phyloP scores from a whole-genome alignment of 2,797 vertebrate genomes.

The Myiotriccus ornatus region DNA sequence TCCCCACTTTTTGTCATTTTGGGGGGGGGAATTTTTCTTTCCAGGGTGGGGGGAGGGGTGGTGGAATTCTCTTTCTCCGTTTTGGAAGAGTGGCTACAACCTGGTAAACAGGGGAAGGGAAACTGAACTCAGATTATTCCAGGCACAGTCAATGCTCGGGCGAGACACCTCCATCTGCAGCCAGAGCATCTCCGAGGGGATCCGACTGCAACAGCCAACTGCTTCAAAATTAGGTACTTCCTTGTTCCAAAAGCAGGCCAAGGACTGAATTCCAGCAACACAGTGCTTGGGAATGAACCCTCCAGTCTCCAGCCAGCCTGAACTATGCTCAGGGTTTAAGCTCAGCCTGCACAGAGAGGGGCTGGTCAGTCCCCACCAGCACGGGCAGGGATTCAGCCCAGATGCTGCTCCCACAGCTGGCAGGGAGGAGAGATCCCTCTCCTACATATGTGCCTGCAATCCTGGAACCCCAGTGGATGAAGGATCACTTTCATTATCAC shows the following conservation, averaged over 20 bases:
- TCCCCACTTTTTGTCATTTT: background rate
- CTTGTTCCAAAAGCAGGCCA: slow-evolving; percentile 44
- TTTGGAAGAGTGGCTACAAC: background rate
- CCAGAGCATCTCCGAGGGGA: slow-evolving; percentile 38
- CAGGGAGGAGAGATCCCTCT: background rate
- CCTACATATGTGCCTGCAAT: accelerated
- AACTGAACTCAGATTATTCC: slow-evolving; percentile 39
- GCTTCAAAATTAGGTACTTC: slow-evolving; percentile 59
- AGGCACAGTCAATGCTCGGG: slow-evolving; percentile 29
- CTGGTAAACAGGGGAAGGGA: background rate
- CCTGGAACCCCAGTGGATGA: accelerated
- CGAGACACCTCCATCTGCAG: slow-evolving; percentile 54
- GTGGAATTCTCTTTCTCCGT: background rate
- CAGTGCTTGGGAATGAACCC: background rate
- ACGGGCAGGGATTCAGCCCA: background rate
- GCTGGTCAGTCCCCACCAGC: accelerated
- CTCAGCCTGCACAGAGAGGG: background rate
- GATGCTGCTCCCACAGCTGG: background rate
- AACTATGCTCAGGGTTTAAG: background rate
- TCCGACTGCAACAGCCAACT: slow-evolving; percentile 32
- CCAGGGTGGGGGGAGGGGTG: background rate
- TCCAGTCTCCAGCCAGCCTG: background rate
- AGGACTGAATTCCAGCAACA: background rate
- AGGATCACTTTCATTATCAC: background rate
- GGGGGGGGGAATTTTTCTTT: background rate